Evolutionary conservation across 2,113 vertebrate genomes (phyloP).

Genomic region (Perognathus longimembris): DNA sequence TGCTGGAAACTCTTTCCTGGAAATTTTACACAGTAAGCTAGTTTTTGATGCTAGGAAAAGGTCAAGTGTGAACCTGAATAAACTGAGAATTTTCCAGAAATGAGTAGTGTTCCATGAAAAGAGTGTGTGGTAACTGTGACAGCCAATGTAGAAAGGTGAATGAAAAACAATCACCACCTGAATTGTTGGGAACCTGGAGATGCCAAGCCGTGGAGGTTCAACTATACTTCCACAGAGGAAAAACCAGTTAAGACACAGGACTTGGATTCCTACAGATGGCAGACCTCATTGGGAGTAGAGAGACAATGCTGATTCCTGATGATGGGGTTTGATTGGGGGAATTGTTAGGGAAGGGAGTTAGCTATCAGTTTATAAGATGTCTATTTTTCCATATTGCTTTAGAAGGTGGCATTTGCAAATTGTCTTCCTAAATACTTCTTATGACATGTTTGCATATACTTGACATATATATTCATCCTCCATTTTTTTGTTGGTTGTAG

Average conservation of each 20-base stretch:
- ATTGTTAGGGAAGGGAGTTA: too few species aligned
- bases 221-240: slow-evolving; percentile 17
- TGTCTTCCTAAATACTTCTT: slow-evolving; percentile 43
- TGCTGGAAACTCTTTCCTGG: slow-evolving; percentile 24
- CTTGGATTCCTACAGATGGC: not conserved
- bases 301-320: slow-evolving; percentile 53
- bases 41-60: slow-evolving; percentile 56
- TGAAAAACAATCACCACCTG: slow-evolving; percentile 12
- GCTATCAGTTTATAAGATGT: too few species aligned
- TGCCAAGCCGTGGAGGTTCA: not conserved
- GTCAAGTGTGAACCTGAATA: slow-evolving; percentile 12
- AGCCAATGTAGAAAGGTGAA: slow-evolving; percentile 40
- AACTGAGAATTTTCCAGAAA: slow-evolving; percentile 51
- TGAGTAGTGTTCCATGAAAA: slow-evolving; percentile 17
- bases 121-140: slow-evolving; percentile 21
- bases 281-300: not conserved
- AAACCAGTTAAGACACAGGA: slow-evolving; percentile 21
- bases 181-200: slow-evolving; percentile 6
- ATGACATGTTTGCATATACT: not conserved
- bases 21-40: slow-evolving; percentile 60
- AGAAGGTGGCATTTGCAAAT: slow-evolving; percentile 19
- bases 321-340: not conserved
- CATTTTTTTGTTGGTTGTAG: not conserved
- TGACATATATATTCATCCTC: not conserved
- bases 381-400: slow-evolving; percentile 13